Base-by-base conservation (phyloP, 2,113 vertebrate species). In the Hyperopisus bebe region DNA sequence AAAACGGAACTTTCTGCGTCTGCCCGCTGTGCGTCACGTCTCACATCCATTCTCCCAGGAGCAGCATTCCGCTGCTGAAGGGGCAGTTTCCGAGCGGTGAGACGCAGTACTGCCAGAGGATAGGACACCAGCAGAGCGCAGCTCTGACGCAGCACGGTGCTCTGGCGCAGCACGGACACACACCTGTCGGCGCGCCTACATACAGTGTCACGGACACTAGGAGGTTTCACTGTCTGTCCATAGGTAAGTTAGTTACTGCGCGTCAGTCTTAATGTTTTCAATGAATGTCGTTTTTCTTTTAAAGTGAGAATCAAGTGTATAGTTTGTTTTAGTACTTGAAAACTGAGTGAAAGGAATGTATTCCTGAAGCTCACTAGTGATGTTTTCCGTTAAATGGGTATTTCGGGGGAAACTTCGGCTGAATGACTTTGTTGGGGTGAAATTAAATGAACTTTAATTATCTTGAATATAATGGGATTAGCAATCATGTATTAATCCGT, bases 1-100 rank as follows among this genome's bases (percentile, higher is more conserved):
- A 99, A 92, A 98, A 91, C 66, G 98, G 98, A 44, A 94, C 97
- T 7, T 98, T 99, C 94, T 99, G 98, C 91, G 97, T 99, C 8
- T 99, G 98, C 90, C 98, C 98, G 42, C 96, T 99, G 90, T 99
- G 98, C 94, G 98, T 99, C 94, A 96, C 97, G 91, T 98, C 98
- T 91, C 98, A 99, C 96, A 96, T 99, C 93, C 98, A 98, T 94
- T 94, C 97, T 0, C 94, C 97, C 42, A 94, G 96, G 88, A 90
- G 94, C 93, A 94, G 97, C 90, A 94, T 98, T 89, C 97, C 98
- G 15, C 91, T 98, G 91, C 95, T 99, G 92, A 99, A 99, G 95
- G 94, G 95, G 89, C 97, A 97, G 90, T 98, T 98, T 91, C 92
- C 97, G 24, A 91, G 93, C 13, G 95, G 95, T 46, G 98, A 98